Evolutionary conservation across 2,113 vertebrate genomes (phyloP).

Genomic region (Diglossa brunneiventris): DNA sequence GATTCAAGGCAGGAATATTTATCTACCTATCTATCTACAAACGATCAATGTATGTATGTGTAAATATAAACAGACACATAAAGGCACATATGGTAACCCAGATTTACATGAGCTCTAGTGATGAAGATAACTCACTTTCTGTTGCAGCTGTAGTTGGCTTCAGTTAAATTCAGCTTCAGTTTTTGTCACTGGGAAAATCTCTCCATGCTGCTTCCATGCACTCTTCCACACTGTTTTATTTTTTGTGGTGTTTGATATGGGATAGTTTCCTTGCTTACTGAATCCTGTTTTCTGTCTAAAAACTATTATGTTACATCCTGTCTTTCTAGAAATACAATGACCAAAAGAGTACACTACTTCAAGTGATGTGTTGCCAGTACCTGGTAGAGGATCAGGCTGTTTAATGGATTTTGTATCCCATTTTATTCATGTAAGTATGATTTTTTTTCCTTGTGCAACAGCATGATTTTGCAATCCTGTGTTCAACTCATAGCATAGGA

Average conservation of each 20-base stretch:
- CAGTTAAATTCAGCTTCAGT: not conserved
- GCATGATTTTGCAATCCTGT: not conserved
- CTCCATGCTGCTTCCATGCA: not conserved
- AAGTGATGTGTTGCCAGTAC: not conserved
- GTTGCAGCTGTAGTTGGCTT: not conserved
- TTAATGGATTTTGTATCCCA: not conserved
- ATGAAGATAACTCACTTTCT: not conserved
- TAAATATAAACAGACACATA: fast-evolving
- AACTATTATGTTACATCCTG: not conserved
- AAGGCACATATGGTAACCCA: not conserved
- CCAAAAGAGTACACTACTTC: not conserved
- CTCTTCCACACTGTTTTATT: not conserved
- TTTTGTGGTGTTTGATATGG: not conserved
- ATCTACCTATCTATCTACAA: not conserved
- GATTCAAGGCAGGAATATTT: not conserved
- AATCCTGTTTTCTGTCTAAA: not conserved
- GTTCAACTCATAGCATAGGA: not conserved
- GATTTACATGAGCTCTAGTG: not conserved
- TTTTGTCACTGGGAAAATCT: not conserved
- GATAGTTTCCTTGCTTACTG: not conserved
- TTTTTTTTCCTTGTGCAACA: not conserved
- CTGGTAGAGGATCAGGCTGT: not conserved
- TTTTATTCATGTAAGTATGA: not conserved
- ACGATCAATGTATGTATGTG: not conserved
- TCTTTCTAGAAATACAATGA: not conserved